Conservation (phyloP, 2,888 invertebrate genomes). For the Lasioglossum oenotherae region DNA sequence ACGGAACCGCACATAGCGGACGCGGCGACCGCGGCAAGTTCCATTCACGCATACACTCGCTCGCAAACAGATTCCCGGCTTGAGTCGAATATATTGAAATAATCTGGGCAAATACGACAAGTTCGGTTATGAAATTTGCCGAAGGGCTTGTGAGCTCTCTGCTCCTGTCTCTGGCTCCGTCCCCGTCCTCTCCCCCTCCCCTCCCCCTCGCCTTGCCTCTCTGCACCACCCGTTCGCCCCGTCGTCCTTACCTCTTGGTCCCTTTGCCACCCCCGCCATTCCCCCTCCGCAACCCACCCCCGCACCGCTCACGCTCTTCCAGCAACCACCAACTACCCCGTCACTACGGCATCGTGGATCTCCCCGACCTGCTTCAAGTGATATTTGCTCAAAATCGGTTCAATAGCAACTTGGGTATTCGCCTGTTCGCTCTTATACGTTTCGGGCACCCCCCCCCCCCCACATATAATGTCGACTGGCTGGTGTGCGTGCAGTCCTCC, state of each 20-base stretch:
- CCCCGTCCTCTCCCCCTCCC: constrained; percentile 40
- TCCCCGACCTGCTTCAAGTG: constrained; percentile 81
- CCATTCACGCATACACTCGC: constrained; percentile 84
- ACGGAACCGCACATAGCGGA: constrained; percentile 56
- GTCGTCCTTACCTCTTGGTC: constrained; percentile 61
- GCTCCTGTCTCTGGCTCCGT: constrained; percentile 70
- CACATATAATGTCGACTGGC: constrained; percentile 61
- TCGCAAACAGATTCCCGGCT: constrained; percentile 84
- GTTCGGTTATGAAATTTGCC: constrained; percentile 85
- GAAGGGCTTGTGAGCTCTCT: constrained; percentile 84
- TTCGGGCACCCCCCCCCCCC: constrained; percentile 70
- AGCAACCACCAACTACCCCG: constrained; percentile 64
- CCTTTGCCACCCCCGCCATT: constrained; percentile 51
- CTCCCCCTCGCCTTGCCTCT: constrained; percentile 22
- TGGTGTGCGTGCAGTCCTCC: background rate
- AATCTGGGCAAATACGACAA: constrained; percentile 85
- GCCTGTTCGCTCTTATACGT: constrained; percentile 82
- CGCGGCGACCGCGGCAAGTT: constrained; percentile 74
- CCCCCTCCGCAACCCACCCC: constrained; percentile 48
- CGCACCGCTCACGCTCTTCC: constrained; percentile 58
- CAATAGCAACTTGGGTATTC: constrained; percentile 84
- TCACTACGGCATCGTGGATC: constrained; percentile 70
- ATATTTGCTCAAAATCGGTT: constrained; percentile 84
- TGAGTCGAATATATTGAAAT: constrained; percentile 85
- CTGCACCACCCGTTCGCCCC: constrained; percentile 33